These are phyloP conservation scores for Chelon auratus DNA, from an alignment of 2,797 vertebrate species.

Conservation along the genomic window DNA sequence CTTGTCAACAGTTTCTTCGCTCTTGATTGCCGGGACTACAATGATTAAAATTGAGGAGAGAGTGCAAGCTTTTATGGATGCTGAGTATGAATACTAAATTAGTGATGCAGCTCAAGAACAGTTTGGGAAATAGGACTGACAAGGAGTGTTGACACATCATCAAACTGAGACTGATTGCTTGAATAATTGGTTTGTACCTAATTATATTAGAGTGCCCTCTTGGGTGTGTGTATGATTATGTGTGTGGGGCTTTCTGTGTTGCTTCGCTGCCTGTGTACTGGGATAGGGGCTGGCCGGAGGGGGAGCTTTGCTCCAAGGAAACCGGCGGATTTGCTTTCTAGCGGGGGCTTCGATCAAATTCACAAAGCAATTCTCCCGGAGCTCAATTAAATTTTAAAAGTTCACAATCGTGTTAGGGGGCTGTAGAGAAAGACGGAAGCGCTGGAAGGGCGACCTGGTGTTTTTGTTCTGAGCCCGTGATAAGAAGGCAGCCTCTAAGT, in stretches of 20 bases:
- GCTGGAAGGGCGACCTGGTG: slow-evolving; percentile 70
- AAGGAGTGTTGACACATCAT: slow-evolving; percentile 81
- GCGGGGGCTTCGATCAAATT: slow-evolving; percentile 74
- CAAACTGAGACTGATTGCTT: slow-evolving; percentile 82
- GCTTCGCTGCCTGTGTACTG: slow-evolving; percentile 23
- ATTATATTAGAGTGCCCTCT: slow-evolving; percentile 80
- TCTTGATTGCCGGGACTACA: slow-evolving; percentile 59
- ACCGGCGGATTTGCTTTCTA: slow-evolving; percentile 62
- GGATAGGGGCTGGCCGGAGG: slow-evolving; percentile 17
- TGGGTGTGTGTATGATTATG: slow-evolving; percentile 67
- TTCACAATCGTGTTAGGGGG: slow-evolving; percentile 80
- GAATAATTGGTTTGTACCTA: slow-evolving; percentile 84
- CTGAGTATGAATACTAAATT: slow-evolving; percentile 70
- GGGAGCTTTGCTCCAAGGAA: slow-evolving; percentile 54
- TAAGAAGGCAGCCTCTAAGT: slow-evolving; percentile 80
- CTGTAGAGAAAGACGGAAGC: slow-evolving; percentile 56
- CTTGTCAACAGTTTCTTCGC: slow-evolving; percentile 61
- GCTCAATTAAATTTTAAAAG: slow-evolving; percentile 79
- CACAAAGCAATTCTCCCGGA: slow-evolving; percentile 67
- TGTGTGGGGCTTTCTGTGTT: slow-evolving; percentile 57
- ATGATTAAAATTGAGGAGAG: slow-evolving; percentile 67
- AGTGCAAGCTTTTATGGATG: slow-evolving; percentile 62
- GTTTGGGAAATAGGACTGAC: slow-evolving; percentile 78
- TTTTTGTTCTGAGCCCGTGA: slow-evolving; percentile 73
- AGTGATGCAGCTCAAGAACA: slow-evolving; percentile 73